phyloP scores from a whole-genome alignment of 2,888 invertebrate species.

The Tyria jacobaeae region DNA sequence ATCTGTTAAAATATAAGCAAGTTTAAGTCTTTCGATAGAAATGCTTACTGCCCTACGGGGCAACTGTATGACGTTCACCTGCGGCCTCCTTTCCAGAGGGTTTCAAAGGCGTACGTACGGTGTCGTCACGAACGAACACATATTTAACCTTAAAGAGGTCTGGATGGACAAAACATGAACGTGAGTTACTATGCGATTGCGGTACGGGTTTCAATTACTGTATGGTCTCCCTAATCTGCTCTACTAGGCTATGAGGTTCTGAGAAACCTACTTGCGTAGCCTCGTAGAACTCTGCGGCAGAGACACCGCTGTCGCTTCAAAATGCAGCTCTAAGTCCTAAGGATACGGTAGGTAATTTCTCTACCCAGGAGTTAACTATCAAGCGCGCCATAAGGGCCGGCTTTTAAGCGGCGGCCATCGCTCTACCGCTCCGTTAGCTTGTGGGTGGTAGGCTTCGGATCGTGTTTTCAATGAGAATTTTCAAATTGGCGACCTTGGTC shows the following conservation, averaged over 20 bases:
- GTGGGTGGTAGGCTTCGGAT: slow-evolving; percentile 3
- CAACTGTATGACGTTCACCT: slow-evolving; percentile 3
- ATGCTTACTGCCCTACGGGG: neutral
- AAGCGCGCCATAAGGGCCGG: slow-evolving; percentile 2
- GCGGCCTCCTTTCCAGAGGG: too few species aligned
- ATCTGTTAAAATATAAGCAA: neutral
- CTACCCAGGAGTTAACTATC: slow-evolving; percentile 6
- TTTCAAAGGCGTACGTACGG: slow-evolving; percentile 9
- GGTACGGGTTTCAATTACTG: slow-evolving; percentile 4
- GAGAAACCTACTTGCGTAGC: neutral
- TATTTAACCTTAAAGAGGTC: neutral
- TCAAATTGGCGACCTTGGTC: too few species aligned
- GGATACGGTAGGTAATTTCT: slow-evolving; percentile 11
- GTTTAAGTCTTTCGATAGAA: slow-evolving; percentile 1
- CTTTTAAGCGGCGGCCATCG: slow-evolving; percentile 11
- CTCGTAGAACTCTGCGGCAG: slow-evolving; percentile 3
- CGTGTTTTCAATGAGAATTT: too few species aligned
- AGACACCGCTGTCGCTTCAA: slow-evolving; percentile 2
- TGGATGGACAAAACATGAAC: slow-evolving; percentile 10
- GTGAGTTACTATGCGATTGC: slow-evolving; percentile 1
- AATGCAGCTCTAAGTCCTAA: slow-evolving; percentile 11
- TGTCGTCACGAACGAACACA: slow-evolving; percentile 12
- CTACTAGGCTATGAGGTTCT: slow-evolving; percentile 4
- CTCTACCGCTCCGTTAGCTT: slow-evolving; percentile 10
- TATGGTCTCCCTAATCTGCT: neutral